Evolutionary conservation across 2,888 invertebrate genomes (phyloP).

Genomic region (Allacma fusca): DNA sequence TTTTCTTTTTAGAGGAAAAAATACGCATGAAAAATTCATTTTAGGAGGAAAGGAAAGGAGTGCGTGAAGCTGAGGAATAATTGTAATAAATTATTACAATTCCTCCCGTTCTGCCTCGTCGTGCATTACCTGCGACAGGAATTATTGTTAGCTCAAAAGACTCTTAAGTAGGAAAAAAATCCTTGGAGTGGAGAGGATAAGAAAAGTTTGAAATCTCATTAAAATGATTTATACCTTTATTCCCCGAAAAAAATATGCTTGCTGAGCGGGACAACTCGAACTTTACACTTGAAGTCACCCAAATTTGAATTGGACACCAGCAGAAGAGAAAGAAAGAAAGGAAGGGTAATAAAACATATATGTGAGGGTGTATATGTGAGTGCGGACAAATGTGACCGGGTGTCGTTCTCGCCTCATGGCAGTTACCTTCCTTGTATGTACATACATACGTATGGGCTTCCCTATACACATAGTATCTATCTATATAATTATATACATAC

Average conservation of each 20-base stretch:
- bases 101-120: not conserved
- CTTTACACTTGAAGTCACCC: conserved; percentile 30
- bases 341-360: conserved; percentile 41
- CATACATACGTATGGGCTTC: too few species aligned
- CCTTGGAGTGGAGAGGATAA: not conserved
- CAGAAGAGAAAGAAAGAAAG: conserved; percentile 8
- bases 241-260: not conserved
- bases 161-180: too few species aligned
- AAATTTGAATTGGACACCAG: conserved; percentile 36
- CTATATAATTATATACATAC: not conserved
- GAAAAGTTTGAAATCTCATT: conserved; percentile 38
- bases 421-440: too few species aligned
- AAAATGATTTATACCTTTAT: conserved; percentile 23
- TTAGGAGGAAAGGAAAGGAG: too few species aligned
- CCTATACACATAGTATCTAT: too few species aligned
- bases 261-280: conserved; percentile 19
- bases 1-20: too few species aligned
- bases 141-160: not conserved
- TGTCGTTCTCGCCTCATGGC: conserved; percentile 17
- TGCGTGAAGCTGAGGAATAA: not conserved
- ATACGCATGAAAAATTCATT: too few species aligned
- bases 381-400: conserved; percentile 41
- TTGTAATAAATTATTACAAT: conserved; percentile 1
- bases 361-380: not conserved
- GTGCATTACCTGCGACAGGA: not conserved